Percentiles rank a stretch among this genome's conserved stretches.
phyloP scores from a whole-genome alignment of 2,888 invertebrate genomes.

The Cecidostiba fungosa region DNA sequence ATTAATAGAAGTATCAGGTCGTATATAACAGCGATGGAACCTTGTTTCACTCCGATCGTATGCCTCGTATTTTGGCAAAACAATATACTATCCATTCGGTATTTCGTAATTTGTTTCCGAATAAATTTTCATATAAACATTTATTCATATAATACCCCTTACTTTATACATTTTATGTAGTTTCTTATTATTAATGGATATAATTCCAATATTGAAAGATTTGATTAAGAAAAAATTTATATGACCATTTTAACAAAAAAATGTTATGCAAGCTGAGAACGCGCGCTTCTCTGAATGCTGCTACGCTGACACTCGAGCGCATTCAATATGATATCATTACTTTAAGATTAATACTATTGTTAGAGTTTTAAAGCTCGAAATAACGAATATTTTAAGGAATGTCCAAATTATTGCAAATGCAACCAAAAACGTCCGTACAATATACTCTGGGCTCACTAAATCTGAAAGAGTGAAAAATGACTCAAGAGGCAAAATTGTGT shows the following conservation, averaged over 20 bases:
- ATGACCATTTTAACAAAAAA: background rate
- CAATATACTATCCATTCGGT: background rate
- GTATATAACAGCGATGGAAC: background rate
- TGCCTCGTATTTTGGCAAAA: background rate
- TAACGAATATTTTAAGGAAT: too few relatives aligned
- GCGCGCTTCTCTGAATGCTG: background rate
- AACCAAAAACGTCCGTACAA: too few relatives aligned
- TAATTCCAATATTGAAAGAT: too few relatives aligned
- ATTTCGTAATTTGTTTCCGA: background rate
- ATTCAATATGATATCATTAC: background rate
- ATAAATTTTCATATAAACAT: background rate
- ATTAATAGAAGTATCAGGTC: constrained; percentile 5
- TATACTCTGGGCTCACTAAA: too few relatives aligned
- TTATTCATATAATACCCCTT: background rate
- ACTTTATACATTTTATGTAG: too few relatives aligned
- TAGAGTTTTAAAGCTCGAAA: too few relatives aligned
- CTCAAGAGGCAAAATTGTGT: too few relatives aligned
- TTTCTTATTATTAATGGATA: too few relatives aligned
- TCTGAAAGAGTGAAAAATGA: too few relatives aligned
- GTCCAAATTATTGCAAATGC: background rate
- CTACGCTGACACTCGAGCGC: background rate
- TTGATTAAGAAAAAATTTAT: too few relatives aligned
- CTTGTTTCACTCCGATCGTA: background rate
- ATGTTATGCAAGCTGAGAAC: background rate
- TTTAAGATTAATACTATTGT: background rate